Base-by-base conservation (phyloP, 2,113 vertebrate species). In the Ageneiosus marmoratus region DNA sequence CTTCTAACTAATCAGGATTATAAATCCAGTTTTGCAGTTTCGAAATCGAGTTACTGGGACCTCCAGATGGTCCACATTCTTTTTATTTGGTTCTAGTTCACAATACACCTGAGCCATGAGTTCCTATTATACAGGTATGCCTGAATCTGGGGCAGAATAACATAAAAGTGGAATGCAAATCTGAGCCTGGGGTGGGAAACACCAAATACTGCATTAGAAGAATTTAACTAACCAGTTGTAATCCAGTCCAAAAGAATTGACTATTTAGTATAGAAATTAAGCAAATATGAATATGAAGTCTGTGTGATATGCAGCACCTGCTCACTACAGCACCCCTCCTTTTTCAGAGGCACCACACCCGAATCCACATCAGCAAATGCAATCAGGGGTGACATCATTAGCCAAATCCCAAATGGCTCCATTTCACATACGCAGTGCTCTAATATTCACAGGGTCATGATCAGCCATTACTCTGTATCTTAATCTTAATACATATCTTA, bases 331-430 rank as follows among this genome's bases (percentile, higher is more conserved):
- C 32, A 63, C 48, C 29, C 20, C 56, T 76, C 32, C 62, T 51
- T 77, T 65, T 44, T 29, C 27, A 63, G 80, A 79, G 22, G 72
- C 70, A 83, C 87, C 87, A 88, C 87, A 13, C 85, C 87, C 87
- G 73, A 76, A 82, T 80, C 44, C n/a, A 55, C 75, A 74, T 80
- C 69, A 76, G 11, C 78, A 81, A 41, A 44, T 41, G 27, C 69
- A 83, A 72, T 67, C 41, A 37, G 81, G 62, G 37, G 74, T 86
- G 11, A 82, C 74, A 88, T 83, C 82, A 84, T 72, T 55, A 78
- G 80, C 29, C 46, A 67, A 65, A 79, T 67, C 60, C 18, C 58
- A 65, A 37, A 12, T 80, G 56, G 58, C 58, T 50, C n/a, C 32
- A 55, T 76, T 76, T 37, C 18, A 76, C 3, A 12, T 55, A 76